Percentiles rank a stretch among this genome's conserved stretches.
Conservation (phyloP, 2,797 vertebrate species). For the Sebastes flavidus region DNA sequence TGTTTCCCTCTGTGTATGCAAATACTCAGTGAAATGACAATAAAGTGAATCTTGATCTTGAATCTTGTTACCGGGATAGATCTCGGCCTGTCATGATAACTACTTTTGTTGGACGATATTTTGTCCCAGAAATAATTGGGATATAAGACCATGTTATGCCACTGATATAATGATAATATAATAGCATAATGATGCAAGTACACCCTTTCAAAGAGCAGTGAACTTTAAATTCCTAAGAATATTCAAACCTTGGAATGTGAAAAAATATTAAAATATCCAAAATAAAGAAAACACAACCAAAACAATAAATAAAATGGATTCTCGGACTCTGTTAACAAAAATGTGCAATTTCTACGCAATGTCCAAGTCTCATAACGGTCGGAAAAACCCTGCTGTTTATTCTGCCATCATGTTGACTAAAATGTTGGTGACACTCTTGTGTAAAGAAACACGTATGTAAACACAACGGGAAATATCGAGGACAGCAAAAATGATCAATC, state of each 20-base stretch:
- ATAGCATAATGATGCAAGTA: too few relatives aligned
- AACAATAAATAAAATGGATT: not conserved
- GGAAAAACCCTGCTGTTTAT: not conserved
- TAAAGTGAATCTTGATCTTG: too few relatives aligned
- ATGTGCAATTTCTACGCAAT: not conserved
- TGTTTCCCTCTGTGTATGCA: too few relatives aligned
- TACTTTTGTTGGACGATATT: not conserved
- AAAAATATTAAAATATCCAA: too few relatives aligned
- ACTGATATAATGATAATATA: not conserved
- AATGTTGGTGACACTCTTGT: not conserved
- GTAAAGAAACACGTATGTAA: not conserved
- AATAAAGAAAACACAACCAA: too few relatives aligned
- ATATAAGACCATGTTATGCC: not conserved
- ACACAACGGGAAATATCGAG: not conserved
- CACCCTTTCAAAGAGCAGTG: too few relatives aligned
- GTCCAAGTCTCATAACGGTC: not conserved
- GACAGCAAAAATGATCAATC: not conserved
- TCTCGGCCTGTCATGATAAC: not conserved
- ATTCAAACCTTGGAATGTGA: not conserved
- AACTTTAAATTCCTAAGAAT: too few relatives aligned
- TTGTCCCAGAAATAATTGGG: not conserved
- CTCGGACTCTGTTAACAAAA: not conserved
- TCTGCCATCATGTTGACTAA: not conserved
- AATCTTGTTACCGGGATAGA: not conserved
- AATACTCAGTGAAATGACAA: too few relatives aligned